Evolutionary conservation across 2,888 invertebrate genomes (phyloP).

Genomic region (Dolomedes plantarius): DNA sequence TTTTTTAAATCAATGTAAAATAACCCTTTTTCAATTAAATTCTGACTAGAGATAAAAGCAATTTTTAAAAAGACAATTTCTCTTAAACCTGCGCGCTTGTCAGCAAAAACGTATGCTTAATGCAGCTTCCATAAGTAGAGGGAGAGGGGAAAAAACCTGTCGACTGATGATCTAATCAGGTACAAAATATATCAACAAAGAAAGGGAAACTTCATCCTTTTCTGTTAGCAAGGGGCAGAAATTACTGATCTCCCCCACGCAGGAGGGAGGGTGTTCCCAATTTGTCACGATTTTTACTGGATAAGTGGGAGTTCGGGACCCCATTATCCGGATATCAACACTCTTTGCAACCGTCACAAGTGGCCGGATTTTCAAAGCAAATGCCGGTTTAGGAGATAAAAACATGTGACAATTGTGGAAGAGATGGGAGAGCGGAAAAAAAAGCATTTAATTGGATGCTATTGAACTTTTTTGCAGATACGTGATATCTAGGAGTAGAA

Average conservation of each 20-base stretch:
- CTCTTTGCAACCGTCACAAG: slow-evolving; percentile 41
- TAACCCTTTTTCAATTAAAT: no score
- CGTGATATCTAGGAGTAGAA: background rate
- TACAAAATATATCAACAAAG: background rate
- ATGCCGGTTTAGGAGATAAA: background rate
- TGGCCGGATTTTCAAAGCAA: slow-evolving; percentile 31
- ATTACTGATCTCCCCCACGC: background rate
- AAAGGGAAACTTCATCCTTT: background rate
- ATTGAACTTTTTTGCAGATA: background rate
- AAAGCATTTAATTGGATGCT: background rate
- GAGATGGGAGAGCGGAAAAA: background rate
- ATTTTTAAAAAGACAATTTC: no score
- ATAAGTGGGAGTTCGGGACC: slow-evolving; percentile 30
- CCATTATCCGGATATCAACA: slow-evolving; percentile 26
- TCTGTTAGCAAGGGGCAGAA: background rate
- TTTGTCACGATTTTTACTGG: slow-evolving; percentile 62
- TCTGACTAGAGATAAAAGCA: no score
- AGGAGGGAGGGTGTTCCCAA: slow-evolving; percentile 25
- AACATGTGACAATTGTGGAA: background rate
- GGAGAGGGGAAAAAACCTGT: no score
- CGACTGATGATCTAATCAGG: background rate
- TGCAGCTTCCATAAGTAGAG: no score
- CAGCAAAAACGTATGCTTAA: no score
- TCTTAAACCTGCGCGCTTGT: no score
- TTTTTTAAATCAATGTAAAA: no score